Evolutionary conservation across 2,888 invertebrate species (phyloP).

Genomic region (Scotopteryx bipunctaria): DNA sequence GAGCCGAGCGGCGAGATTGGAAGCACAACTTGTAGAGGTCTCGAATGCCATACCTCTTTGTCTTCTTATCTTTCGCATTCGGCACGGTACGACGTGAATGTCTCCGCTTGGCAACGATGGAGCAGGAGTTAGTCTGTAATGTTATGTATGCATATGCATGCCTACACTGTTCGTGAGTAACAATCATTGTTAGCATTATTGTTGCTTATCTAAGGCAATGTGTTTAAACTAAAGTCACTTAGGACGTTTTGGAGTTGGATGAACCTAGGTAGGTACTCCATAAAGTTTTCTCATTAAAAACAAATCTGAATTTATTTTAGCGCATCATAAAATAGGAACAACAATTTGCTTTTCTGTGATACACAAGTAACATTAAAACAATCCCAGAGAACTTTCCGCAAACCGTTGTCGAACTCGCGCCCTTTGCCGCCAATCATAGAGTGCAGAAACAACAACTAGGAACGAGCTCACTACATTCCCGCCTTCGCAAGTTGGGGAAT

Average conservation of each 20-base stretch:
- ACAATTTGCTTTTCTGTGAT: too few species aligned
- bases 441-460: slow-evolving; percentile 62
- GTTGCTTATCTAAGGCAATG: neutral
- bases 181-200: neutral
- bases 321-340: too few species aligned
- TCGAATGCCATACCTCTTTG: slow-evolving; percentile 37
- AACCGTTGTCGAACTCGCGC: slow-evolving; percentile 47
- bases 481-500: slow-evolving; percentile 68
- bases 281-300: too few species aligned
- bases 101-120: slow-evolving; percentile 34
- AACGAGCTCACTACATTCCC: slow-evolving; percentile 72
- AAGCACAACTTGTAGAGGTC: slow-evolving; percentile 35
- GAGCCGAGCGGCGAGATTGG: slow-evolving; percentile 29
- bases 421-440: slow-evolving; percentile 60
- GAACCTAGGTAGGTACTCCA: too few species aligned
- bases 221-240: neutral
- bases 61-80: slow-evolving; percentile 37
- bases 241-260: neutral
- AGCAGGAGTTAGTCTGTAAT: slow-evolving; percentile 22
- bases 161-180: neutral
- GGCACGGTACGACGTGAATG: slow-evolving; percentile 28
- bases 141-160: slow-evolving; percentile 10
- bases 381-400: slow-evolving; percentile 40
- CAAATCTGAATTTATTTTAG: too few species aligned
- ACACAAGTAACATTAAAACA: slow-evolving; percentile 26